A percentile compares a stretch with the other conserved stretches of the same genome.
These are phyloP conservation scores for Poecile atricapillus DNA, from an alignment of 2,113 vertebrate genomes.

Conservation along the genomic window DNA sequence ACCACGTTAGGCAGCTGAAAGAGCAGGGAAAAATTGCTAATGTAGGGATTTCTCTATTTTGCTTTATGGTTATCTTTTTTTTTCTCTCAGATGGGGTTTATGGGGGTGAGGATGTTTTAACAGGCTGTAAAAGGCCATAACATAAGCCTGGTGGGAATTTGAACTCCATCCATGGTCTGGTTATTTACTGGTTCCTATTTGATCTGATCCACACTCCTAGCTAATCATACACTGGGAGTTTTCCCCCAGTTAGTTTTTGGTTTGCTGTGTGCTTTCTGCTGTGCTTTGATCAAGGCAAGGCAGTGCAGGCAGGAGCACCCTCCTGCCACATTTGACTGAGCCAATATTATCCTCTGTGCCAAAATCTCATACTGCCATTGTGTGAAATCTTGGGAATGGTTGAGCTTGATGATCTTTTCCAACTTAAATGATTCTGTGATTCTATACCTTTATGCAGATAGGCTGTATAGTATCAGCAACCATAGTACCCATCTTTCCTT, in stretches of 20 bases:
- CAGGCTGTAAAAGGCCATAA: background rate
- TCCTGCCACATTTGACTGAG: background rate
- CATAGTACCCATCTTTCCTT: background rate
- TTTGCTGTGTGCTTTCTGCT: background rate
- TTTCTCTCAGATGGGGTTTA: background rate
- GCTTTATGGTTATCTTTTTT: background rate
- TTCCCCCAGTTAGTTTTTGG: background rate
- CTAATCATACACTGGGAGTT: background rate
- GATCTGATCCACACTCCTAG: background rate
- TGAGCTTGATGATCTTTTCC: background rate
- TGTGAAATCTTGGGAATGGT: rapidly evolving
- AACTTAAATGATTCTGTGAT: background rate
- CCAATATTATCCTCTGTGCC: background rate
- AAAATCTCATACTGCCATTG: background rate
- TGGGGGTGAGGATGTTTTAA: background rate
- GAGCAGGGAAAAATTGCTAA: background rate
- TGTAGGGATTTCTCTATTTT: background rate
- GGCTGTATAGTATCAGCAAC: background rate
- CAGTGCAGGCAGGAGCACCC: background rate
- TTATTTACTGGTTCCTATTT: background rate
- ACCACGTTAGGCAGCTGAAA: background rate
- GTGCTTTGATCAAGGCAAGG: background rate
- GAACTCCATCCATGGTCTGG: background rate
- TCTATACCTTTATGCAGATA: background rate
- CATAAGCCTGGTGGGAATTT: background rate